Conservation (phyloP, 2,888 invertebrate genomes). For the Crepidodera aurea region DNA sequence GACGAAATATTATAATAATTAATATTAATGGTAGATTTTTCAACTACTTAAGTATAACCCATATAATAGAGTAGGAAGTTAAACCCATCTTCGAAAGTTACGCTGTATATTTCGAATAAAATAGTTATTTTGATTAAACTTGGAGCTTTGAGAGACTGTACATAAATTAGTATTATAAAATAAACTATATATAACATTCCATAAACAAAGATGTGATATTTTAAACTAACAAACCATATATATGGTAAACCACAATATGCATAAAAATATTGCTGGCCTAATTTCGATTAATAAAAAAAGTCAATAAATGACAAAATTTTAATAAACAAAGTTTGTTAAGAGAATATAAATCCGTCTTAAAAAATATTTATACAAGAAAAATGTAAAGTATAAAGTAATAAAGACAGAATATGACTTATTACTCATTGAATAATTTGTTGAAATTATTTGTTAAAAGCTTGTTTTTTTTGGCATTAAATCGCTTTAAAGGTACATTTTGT, state of each 20-base stretch:
- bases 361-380: conserved; percentile 33
- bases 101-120: too few relatives aligned
- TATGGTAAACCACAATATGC: not conserved
- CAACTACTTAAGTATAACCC: too few relatives aligned
- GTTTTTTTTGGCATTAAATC: conserved; percentile 49
- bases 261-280: not conserved
- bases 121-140: too few relatives aligned
- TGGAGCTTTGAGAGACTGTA: not conserved
- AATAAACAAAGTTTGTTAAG: conserved; percentile 39
- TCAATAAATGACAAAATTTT: conserved; percentile 1
- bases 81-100: too few relatives aligned
- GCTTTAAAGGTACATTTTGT: conserved; percentile 57
- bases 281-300: not conserved
- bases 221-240: conserved; percentile 10
- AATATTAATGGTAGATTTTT: too few relatives aligned
- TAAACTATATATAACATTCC: conserved; percentile 20
- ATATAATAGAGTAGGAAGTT: too few relatives aligned
- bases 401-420: conserved; percentile 36
- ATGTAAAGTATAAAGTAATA: conserved; percentile 27
- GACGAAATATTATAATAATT: too few relatives aligned
- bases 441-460: conserved; percentile 47
- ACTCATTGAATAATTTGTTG: conserved; percentile 43
- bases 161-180: conserved; percentile 17
- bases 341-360: conserved; percentile 41
- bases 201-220: conserved; percentile 25